Conservation (phyloP, 2,888 invertebrate species). For the Lydus trimaculatus region DNA sequence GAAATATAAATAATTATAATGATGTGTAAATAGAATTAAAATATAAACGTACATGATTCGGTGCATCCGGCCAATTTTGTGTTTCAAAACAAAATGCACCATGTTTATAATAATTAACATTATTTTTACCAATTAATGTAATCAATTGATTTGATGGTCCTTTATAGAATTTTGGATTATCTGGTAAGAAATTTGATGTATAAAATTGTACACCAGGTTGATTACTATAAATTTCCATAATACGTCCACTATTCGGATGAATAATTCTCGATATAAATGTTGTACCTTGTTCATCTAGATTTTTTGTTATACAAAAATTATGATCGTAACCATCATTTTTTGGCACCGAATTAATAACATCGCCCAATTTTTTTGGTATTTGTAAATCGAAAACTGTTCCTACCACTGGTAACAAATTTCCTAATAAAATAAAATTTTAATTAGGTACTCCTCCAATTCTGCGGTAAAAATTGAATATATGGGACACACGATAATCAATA, state of each 20-base stretch:
- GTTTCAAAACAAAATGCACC: slow-evolving; percentile 89
- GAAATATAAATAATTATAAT: no score
- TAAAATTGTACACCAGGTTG: slow-evolving; percentile 94
- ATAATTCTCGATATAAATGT: slow-evolving; percentile 71
- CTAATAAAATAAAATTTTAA: slow-evolving; percentile 58
- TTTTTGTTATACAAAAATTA: slow-evolving; percentile 78
- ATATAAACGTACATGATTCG: slow-evolving; percentile 73
- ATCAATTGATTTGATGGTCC: slow-evolving; percentile 36
- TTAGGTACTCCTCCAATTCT: no score
- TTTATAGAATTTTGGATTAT: slow-evolving; percentile 52
- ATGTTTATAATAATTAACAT: slow-evolving; percentile 48
- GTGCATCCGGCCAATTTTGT: slow-evolving; percentile 91
- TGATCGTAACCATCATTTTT: slow-evolving; percentile 78
- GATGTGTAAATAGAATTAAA: no score
- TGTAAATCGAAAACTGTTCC: slow-evolving; percentile 79
- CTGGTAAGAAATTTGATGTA: slow-evolving; percentile 79
- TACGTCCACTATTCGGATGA: slow-evolving; percentile 75
- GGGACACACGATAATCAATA: no score
- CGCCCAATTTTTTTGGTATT: slow-evolving; percentile 69
- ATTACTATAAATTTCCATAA: slow-evolving; percentile 81
- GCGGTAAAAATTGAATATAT: no score
- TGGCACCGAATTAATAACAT: slow-evolving; percentile 72
- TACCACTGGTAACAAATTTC: slow-evolving; percentile 73
- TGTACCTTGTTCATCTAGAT: slow-evolving; percentile 64
- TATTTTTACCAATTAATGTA: slow-evolving; percentile 46